Conservation (phyloP, 2,797 vertebrate genomes). For the Melanotaenia trifasciata region DNA sequence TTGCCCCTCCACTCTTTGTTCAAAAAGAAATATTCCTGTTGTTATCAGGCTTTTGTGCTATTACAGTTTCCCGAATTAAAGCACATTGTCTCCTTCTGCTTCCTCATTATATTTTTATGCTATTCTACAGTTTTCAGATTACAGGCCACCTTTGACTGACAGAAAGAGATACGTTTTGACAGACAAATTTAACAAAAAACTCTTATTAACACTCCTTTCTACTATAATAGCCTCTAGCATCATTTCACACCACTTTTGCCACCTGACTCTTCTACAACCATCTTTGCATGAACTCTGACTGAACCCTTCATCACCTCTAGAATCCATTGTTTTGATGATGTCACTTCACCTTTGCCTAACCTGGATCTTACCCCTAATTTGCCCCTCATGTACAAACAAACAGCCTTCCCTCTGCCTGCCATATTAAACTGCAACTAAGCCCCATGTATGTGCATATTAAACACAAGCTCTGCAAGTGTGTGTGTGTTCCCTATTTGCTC, state of each 20-base stretch:
- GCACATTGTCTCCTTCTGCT: conserved; percentile 61
- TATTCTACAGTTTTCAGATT: conserved; percentile 28
- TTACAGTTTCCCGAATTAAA: conserved; percentile 50
- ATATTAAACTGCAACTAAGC: conserved; percentile 54
- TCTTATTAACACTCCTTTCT: not conserved
- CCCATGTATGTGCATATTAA: conserved; percentile 65
- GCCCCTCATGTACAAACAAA: conserved; percentile 68
- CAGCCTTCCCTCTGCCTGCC: conserved; percentile 51
- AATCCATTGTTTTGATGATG: conserved; percentile 73
- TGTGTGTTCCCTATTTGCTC: conserved; percentile 71
- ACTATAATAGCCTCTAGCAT: conserved; percentile 1
- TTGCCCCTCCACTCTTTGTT: conserved; percentile 44
- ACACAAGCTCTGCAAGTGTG: conserved; percentile 36
- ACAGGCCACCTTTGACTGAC: conserved; percentile 40
- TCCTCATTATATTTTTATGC: conserved; percentile 66
- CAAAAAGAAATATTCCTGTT: conserved; percentile 70
- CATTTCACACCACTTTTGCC: not conserved
- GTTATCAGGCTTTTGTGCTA: conserved; percentile 60
- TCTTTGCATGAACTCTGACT: conserved; percentile 55
- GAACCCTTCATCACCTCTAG: conserved; percentile 63
- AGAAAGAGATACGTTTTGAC: conserved; percentile 19
- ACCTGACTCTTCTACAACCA: conserved; percentile 16
- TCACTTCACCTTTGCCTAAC: conserved; percentile 80
- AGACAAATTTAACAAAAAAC: not conserved
- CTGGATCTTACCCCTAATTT: conserved; percentile 63